Conservation (phyloP, 2,113 vertebrate genomes). For the Proterorhinus semilunaris region DNA sequence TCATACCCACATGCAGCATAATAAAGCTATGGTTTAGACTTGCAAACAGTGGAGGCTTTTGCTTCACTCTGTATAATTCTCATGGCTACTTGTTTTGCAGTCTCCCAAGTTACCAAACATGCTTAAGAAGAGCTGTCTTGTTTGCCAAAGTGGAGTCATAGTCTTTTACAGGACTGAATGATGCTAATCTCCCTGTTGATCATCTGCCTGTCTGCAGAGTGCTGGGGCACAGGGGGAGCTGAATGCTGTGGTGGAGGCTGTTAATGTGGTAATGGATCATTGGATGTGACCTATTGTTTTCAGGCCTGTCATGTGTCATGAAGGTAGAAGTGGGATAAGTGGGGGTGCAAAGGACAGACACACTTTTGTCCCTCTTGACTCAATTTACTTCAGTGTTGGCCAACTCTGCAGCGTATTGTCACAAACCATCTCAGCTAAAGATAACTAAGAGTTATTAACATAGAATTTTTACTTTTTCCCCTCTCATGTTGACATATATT, state of each 20-base stretch:
- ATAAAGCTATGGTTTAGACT: constrained; percentile 20
- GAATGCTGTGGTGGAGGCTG: constrained; percentile 8
- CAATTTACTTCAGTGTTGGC: background rate
- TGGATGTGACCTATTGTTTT: constrained; percentile 46
- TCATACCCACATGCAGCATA: constrained; percentile 22
- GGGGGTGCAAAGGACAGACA: constrained; percentile 4
- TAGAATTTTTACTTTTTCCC: too few species aligned
- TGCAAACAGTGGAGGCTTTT: constrained; percentile 12
- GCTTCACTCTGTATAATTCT: constrained; percentile 18
- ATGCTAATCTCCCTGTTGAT: background rate
- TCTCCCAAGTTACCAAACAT: constrained; percentile 5
- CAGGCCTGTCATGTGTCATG: constrained; percentile 32
- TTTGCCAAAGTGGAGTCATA: constrained; percentile 8
- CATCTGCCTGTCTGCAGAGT: background rate
- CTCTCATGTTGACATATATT: too few species aligned
- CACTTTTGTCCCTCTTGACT: background rate
- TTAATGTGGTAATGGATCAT: constrained; percentile 48
- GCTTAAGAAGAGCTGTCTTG: background rate
- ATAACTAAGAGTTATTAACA: too few species aligned
- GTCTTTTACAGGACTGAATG: background rate
- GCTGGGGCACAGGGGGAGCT: background rate
- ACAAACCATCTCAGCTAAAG: too few species aligned
- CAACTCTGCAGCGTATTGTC: background rate
- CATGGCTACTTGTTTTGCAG: background rate
- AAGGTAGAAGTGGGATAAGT: constrained; percentile 27